phyloP scores from a whole-genome alignment of 2,113 vertebrate species.

The Poeciliopsis occidentalis region DNA sequence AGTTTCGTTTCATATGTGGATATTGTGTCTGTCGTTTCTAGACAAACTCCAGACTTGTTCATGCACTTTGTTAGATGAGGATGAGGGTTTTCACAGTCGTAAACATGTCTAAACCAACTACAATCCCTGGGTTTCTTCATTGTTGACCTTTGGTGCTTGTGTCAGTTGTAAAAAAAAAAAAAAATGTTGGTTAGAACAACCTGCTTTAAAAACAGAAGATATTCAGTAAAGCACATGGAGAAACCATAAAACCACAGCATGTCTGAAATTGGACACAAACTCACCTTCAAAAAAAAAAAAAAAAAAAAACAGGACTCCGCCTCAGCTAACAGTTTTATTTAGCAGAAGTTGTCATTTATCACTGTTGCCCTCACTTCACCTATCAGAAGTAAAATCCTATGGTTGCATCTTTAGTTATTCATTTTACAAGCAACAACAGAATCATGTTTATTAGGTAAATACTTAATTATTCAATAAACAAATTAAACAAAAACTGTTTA shows the following conservation, averaged over 20 bases:
- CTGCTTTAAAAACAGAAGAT: background rate
- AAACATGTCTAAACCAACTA: constrained; percentile 40
- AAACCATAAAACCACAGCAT: background rate
- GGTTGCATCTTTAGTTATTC: no score
- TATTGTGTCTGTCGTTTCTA: constrained; percentile 14
- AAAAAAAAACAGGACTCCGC: background rate
- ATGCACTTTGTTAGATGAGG: constrained; percentile 17
- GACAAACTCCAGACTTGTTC: constrained; percentile 44
- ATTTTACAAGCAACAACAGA: no score
- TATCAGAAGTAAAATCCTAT: background rate
- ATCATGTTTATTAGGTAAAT: no score
- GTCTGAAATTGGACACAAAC: background rate
- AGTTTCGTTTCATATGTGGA: background rate
- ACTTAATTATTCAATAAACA: background rate
- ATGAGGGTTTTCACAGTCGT: constrained; percentile 33
- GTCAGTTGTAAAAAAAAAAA: background rate
- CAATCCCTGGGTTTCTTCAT: constrained; percentile 32
- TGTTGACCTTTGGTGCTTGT: constrained; percentile 2
- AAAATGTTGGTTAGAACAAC: background rate
- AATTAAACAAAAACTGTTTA: background rate
- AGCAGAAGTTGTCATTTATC: background rate
- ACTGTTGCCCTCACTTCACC: background rate
- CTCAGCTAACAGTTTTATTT: background rate
- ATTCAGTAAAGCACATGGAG: background rate
- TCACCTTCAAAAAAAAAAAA: background rate